Base-by-base conservation (phyloP, 2,888 invertebrate species). In the Dioctria linearis region DNA sequence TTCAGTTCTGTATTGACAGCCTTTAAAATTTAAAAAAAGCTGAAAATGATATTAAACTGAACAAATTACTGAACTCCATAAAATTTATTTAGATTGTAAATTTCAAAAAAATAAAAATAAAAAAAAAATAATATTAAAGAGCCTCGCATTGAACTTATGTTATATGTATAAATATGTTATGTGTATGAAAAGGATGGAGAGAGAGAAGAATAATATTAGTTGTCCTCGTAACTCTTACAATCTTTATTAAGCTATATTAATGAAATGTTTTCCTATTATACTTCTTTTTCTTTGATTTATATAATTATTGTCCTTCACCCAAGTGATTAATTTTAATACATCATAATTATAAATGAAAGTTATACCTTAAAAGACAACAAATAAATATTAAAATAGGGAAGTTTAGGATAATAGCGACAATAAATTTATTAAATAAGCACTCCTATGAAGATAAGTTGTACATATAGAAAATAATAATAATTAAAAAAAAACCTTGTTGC, bases 141-240 rank as follows among this genome's bases (percentile, higher is more conserved):
- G 71, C 71, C 71, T 71, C 71, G 71, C 71, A 71, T 71, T 71
- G 49, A 51, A 71, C 54, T 71, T 71, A 54, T 71, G 40, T 71
- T 46, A 39, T 51, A 5, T 71, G 54, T 71, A 71, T 71, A 71
- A 69, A 69, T 51, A 13, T 51, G 51, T 37, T 71, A 49, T 39
- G 13, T 13, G 39, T 51, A 69, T 25, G 39, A 37, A 71, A 37
- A 54, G 8, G 25, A 46, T 11, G 5, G 25, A 46, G 25, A 25
- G 4, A 67, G 5, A 46, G 13, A 46, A 42, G 13, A 46, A 67
- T n/a, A 46, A 67, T 46, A 46, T 46, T 25, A 25, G 25, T 25
- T 6, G 46, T 46, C 46, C 46, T 46, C 46, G 46, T 46, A 46
- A 46, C 25, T 46, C 46, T 6, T 46, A 46, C 5, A 25, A 25